Conservation (phyloP, 2,113 vertebrate genomes). For the Chascanopsetta lugubris region DNA sequence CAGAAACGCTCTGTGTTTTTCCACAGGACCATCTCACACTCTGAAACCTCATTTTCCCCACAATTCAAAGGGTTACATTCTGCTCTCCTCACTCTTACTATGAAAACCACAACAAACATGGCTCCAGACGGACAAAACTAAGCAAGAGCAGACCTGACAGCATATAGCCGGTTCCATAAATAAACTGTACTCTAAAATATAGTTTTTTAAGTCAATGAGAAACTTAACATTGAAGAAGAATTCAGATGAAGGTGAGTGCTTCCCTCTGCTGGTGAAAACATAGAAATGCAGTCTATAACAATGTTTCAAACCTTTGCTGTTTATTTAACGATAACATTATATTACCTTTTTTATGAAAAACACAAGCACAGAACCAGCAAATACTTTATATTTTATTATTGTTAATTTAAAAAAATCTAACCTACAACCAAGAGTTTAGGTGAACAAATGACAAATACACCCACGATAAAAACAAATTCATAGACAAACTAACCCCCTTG, state of each 20-base stretch:
- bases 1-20: constrained; percentile 6
- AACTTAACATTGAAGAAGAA: not conserved
- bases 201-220: not conserved
- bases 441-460: too few species aligned
- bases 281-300: not conserved
- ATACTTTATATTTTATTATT: too few species aligned
- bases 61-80: constrained; percentile 25
- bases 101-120: constrained; percentile 58
- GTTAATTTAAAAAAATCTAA: too few species aligned
- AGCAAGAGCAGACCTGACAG: constrained; percentile 1
- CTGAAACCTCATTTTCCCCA: constrained; percentile 10
- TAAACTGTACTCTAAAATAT: not conserved
- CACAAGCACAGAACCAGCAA: too few species aligned
- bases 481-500: too few species aligned
- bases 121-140: constrained; percentile 25
- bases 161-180: not conserved
- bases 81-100: constrained; percentile 25
- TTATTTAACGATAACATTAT: too few species aligned
- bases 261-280: constrained; percentile 65
- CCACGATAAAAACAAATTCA: too few species aligned
- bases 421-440: too few species aligned
- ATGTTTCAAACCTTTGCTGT: too few species aligned
- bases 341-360: too few species aligned
- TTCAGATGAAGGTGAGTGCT: constrained; percentile 10
- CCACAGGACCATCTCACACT: not conserved